Evolutionary conservation across 2,113 vertebrate species (phyloP).

Genomic region (Monopterus albus): DNA sequence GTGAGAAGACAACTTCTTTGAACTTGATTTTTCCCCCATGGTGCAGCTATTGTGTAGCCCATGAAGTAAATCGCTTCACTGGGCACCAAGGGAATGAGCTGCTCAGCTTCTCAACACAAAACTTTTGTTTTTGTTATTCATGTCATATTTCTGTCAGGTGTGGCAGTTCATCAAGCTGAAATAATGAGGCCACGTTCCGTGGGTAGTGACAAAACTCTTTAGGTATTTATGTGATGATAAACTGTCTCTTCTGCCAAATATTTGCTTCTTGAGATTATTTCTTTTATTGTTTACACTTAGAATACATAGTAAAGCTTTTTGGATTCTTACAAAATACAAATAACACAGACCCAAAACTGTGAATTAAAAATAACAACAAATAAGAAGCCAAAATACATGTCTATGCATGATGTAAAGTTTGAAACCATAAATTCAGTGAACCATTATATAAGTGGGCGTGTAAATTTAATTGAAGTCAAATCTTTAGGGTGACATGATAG

Average conservation of each 20-base stretch:
- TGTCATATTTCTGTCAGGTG: conserved; percentile 79
- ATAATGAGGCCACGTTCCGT: conserved; percentile 79
- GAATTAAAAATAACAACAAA: not conserved
- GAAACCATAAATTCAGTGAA: conserved; percentile 33
- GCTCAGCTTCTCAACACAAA: conserved; percentile 64
- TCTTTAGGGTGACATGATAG: conserved; percentile 54
- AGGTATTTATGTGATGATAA: conserved; percentile 66
- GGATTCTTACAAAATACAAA: no score
- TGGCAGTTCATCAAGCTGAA: conserved; percentile 79
- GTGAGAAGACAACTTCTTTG: conserved; percentile 74
- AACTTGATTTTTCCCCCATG: conserved; percentile 68
- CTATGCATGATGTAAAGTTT: conserved; percentile 1
- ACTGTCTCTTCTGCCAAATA: conserved; percentile 34
- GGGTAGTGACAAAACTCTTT: conserved; percentile 67
- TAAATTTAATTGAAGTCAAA: conserved; percentile 60
- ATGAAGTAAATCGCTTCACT: conserved; percentile 57
- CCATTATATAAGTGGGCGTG: conserved; percentile 48
- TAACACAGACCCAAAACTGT: not conserved
- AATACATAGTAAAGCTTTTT: no score
- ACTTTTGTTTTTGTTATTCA: conserved; percentile 68
- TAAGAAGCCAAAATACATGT: not conserved
- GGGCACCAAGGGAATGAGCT: conserved; percentile 63
- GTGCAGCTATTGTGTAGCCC: conserved; percentile 56
- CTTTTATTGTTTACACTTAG: conserved; percentile 20
- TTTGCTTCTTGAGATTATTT: conserved; percentile 36